These are phyloP conservation scores for Chorisops tibialis DNA, from an alignment of 2,888 invertebrate species.

Conservation along the genomic window DNA sequence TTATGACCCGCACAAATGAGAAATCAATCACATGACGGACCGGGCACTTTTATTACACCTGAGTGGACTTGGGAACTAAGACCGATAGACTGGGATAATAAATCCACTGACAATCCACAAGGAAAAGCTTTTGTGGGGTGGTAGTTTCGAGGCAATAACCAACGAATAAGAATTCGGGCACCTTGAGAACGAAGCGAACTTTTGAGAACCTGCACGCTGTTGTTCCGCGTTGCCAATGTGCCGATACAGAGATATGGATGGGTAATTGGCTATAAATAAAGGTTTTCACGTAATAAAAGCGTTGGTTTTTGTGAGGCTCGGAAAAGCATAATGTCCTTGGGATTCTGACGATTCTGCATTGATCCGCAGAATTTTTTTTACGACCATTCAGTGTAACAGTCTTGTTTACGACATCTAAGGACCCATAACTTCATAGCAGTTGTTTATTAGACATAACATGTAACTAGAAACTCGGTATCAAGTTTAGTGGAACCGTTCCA, in stretches of 20 bases:
- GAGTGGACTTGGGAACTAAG: neutral
- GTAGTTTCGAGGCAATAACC: too few species aligned
- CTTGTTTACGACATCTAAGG: slow-evolving; percentile 11
- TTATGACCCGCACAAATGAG: slow-evolving; percentile 26
- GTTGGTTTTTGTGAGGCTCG: neutral
- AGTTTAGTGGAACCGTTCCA: neutral
- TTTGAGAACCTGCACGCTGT: neutral
- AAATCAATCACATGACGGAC: slow-evolving; percentile 19
- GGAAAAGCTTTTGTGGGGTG: too few species aligned
- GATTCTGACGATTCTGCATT: slow-evolving; percentile 5
- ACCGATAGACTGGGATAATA: neutral
- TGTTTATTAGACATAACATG: too few species aligned
- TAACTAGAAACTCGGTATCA: too few species aligned
- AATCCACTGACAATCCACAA: neutral
- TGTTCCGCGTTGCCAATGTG: slow-evolving; percentile 8
- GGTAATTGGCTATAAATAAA: slow-evolving; percentile 23
- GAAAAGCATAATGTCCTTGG: neutral
- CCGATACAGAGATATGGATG: slow-evolving; percentile 16
- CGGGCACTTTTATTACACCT: slow-evolving; percentile 18
- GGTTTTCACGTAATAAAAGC: slow-evolving; percentile 1
- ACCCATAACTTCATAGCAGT: neutral
- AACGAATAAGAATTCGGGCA: too few species aligned
- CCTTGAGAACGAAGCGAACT: neutral
- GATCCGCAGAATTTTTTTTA: slow-evolving; percentile 14
- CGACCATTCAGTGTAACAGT: neutral